phyloP scores from a whole-genome alignment of 2,113 vertebrate genomes.

The Pica pica region DNA sequence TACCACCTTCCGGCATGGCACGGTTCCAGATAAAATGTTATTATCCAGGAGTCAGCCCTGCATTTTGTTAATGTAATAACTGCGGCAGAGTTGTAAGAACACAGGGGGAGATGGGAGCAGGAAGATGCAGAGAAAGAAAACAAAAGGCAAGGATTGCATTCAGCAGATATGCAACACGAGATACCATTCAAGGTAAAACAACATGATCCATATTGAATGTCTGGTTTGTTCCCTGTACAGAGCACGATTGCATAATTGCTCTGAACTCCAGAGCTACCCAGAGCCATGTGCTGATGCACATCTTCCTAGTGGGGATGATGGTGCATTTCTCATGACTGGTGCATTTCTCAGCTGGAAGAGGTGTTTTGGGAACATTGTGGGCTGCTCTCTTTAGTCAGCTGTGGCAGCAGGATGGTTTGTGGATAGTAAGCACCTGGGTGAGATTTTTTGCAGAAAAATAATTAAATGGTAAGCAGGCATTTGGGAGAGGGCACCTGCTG shows the following conservation, averaged over 20 bases:
- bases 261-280: not conserved
- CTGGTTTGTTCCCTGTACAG: not conserved
- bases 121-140: not conserved
- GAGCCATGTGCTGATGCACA: not conserved
- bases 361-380: not conserved
- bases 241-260: not conserved
- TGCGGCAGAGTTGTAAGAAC: not conserved
- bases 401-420: slow-evolving; percentile 48
- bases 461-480: not conserved
- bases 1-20: not conserved
- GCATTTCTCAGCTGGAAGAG: slow-evolving; percentile 13
- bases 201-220: not conserved
- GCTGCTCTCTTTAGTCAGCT: slow-evolving; percentile 21
- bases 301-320: not conserved
- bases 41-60: not conserved
- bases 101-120: not conserved
- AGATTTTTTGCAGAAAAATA: not conserved
- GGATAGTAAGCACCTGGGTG: not conserved
- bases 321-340: not conserved
- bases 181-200: not conserved
- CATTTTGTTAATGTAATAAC: not conserved
- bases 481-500: not conserved
- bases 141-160: not conserved
- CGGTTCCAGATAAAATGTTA: not conserved
- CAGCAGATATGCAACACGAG: not conserved